Percentiles rank a stretch among this genome's conserved stretches.
Evolutionary conservation across 2,797 vertebrate genomes (phyloP).

Genomic region (Miichthys miiuy): DNA sequence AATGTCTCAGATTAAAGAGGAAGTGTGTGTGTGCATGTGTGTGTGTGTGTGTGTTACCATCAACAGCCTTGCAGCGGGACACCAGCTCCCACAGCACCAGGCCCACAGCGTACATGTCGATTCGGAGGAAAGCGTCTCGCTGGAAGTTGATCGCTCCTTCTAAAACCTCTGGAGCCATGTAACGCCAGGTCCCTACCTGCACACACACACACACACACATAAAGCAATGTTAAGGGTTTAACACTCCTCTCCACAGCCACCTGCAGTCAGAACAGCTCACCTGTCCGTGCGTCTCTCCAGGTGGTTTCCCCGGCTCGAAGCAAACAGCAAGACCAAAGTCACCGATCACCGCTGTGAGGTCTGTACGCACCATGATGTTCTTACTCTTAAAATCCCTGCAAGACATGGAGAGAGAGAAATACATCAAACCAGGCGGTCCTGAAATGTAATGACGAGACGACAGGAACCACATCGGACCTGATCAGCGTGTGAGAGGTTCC

Average conservation of each 20-base stretch:
- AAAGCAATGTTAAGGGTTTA: not conserved
- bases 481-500: too few species aligned
- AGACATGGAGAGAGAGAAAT: not conserved
- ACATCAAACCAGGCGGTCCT: too few species aligned
- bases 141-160: slow-evolving; percentile 99
- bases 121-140: slow-evolving; percentile 94
- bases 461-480: too few species aligned
- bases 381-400: slow-evolving; percentile 97
- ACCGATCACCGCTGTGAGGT: slow-evolving; percentile 91
- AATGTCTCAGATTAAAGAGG: too few species aligned
- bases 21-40: too few species aligned
- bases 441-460: too few species aligned
- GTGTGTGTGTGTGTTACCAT: slow-evolving; percentile 84
- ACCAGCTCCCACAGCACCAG: slow-evolving; percentile 96
- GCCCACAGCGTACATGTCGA: slow-evolving; percentile 97
- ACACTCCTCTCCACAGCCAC: accelerated
- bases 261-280: slow-evolving; percentile 38
- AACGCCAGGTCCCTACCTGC: slow-evolving; percentile 94
- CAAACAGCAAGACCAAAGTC: slow-evolving; percentile 94
- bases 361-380: slow-evolving; percentile 92
- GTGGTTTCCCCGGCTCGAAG: slow-evolving; percentile 94
- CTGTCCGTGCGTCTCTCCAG: slow-evolving; percentile 97
- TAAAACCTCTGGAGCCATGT: slow-evolving; percentile 97
- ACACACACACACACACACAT: slow-evolving; percentile 7
- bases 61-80: slow-evolving; percentile 92